Base-by-base conservation (phyloP, 2,797 vertebrate genomes). In the Enteromius afrohamiltoni region DNA sequence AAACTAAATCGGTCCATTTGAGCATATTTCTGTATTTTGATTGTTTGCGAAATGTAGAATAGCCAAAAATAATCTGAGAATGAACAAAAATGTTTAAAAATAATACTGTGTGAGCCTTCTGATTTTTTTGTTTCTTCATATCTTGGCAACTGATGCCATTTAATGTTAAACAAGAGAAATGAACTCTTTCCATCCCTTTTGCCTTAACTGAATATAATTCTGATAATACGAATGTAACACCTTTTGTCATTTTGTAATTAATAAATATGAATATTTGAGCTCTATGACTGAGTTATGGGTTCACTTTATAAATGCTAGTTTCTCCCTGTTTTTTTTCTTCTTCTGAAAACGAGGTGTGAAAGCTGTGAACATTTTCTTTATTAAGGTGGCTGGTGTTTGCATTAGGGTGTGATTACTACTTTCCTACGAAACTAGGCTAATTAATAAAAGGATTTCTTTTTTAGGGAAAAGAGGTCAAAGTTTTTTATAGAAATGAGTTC, bases 251-350 rank as follows among this genome's bases (percentile, higher is more conserved):
- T 82, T 82, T 82, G 9, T 82, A 75, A 29, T 53, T 21, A 82
- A 82, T 82, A 82, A 82, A 82, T 75, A 0, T 29, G 31, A 75
- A 75, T 29, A 53, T 49, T 67, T 75, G 8, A 67, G 53, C 80
- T 53, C 29, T 19, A 8, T 65, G 21, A 21, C 14, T 21, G 29
- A 82, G 70, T 49, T 64, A 7, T 81, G 40, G 0, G 6, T 73
- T 70, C 0, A 49, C 62, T 80, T 29, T 29, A 29, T 29, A 29
- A 29, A 29, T 29, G 29, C 29, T 29, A 29, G 29, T 29, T 29
- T 1, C 29, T 29, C 29, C 29, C 29, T 29, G 29, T 29, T 29
- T 29, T 29, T 29, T 29, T 29, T 29, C 2, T 29, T 29, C 2
- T 29, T 29, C 29, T 29, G 29, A 29, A 29, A 29, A 29, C 2